Conservation (phyloP, 2,888 invertebrate genomes). For the Netelia melanura region DNA sequence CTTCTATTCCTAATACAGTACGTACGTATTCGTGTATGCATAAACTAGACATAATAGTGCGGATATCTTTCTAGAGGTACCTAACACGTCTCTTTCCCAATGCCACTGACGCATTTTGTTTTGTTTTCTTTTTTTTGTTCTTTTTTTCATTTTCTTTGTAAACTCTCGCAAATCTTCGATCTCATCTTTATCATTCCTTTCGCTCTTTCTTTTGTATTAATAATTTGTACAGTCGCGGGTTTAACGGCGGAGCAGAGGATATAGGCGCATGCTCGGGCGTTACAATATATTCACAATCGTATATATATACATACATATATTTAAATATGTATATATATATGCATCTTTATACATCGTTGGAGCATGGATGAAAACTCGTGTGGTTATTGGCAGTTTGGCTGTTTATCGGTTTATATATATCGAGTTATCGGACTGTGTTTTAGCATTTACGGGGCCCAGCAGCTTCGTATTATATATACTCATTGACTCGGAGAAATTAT, state of each 20-base stretch:
- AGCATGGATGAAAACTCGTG: constrained; percentile 66
- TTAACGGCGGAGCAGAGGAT: constrained; percentile 60
- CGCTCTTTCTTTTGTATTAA: constrained; percentile 52
- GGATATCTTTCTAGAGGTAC: constrained; percentile 67
- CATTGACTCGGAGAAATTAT: constrained; percentile 20
- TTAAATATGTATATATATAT: constrained; percentile 27
- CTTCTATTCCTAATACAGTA: constrained; percentile 60
- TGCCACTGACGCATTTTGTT: constrained; percentile 43
- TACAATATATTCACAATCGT: constrained; percentile 60
- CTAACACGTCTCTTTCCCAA: constrained; percentile 57
- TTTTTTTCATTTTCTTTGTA: constrained; percentile 20
- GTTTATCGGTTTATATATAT: constrained; percentile 62
- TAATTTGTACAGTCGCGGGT: constrained; percentile 67
- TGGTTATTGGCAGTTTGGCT: constrained; percentile 71
- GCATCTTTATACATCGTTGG: constrained; percentile 65
- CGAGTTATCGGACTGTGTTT: constrained; percentile 56
- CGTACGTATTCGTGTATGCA: constrained; percentile 68
- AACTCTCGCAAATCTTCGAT: constrained; percentile 28
- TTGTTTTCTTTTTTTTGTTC: neutral
- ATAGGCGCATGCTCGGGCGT: constrained; percentile 55
- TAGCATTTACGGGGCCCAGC: constrained; percentile 54
- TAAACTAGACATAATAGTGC: constrained; percentile 68
- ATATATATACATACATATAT: constrained; percentile 47
- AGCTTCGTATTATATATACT: constrained; percentile 20
- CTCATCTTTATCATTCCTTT: constrained; percentile 4